These are phyloP conservation scores for Lophura nycthemera DNA, from an alignment of 2,113 vertebrate species.

Conservation along the genomic window DNA sequence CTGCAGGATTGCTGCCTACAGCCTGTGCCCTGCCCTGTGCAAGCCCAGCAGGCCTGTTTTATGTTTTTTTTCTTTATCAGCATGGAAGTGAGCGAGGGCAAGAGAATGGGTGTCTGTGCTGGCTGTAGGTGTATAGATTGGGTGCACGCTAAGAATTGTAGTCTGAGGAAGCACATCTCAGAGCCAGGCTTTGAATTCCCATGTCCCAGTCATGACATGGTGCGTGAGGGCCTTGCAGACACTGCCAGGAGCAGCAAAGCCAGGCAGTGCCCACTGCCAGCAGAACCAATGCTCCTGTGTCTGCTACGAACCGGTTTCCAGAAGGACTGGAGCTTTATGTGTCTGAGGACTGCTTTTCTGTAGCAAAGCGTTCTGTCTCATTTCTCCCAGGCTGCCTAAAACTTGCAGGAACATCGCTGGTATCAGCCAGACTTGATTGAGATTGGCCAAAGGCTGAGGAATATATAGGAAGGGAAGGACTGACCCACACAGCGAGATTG, in stretches of 20 bases:
- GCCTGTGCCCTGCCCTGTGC: rapidly evolving
- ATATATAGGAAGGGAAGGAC: background rate
- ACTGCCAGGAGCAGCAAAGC: background rate
- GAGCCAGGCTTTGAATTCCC: background rate
- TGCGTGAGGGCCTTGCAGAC: background rate
- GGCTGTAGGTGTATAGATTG: background rate
- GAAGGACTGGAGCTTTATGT: background rate
- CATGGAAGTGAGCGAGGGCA: background rate
- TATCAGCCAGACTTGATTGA: background rate
- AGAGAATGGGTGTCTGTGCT: background rate
- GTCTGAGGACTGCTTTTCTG: background rate
- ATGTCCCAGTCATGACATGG: rapidly evolving
- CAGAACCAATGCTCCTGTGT: background rate
- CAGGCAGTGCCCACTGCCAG: background rate
- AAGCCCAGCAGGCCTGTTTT: background rate
- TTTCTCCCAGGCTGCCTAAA: background rate
- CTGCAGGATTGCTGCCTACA: background rate
- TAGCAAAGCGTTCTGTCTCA: background rate
- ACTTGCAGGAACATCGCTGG: rapidly evolving
- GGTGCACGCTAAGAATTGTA: background rate
- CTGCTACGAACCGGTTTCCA: background rate
- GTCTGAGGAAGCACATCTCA: background rate
- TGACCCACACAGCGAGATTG: background rate
- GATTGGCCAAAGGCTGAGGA: background rate
- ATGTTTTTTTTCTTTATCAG: no score